These are phyloP conservation scores for Aporrectodea caliginosa DNA, from an alignment of 1,140 invertebrate genomes.

Conservation along the genomic window DNA sequence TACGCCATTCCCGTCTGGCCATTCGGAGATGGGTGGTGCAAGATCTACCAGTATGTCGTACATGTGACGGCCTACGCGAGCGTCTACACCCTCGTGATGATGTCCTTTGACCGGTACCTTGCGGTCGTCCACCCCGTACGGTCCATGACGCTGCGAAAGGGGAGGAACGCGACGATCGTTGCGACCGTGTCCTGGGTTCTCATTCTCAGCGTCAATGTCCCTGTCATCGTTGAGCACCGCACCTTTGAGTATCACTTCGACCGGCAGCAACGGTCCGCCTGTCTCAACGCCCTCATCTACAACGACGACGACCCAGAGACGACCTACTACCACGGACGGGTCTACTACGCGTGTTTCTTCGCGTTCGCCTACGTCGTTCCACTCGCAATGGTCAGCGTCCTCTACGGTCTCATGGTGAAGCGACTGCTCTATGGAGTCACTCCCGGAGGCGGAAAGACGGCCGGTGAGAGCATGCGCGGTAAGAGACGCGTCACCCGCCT, in stretches of 20 bases:
- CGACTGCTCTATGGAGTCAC: constrained; percentile 57
- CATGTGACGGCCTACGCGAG: constrained; percentile 84
- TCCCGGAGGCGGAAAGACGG: constrained; percentile 67
- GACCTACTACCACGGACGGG: not conserved
- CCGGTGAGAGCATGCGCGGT: constrained; percentile 70
- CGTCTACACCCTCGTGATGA: constrained; percentile 89
- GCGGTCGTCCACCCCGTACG: constrained; percentile 90
- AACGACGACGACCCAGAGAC: not conserved
- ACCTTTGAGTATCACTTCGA: constrained; percentile 44
- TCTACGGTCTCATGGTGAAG: constrained; percentile 87
- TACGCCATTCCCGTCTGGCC: constrained; percentile 66
- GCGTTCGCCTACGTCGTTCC: constrained; percentile 58
- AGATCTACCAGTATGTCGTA: constrained; percentile 70
- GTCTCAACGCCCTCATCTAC: constrained; percentile 39
- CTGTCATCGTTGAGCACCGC: constrained; percentile 74
- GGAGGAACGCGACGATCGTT: constrained; percentile 72
- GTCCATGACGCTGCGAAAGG: constrained; percentile 80
- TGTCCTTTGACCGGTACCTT: constrained; percentile 90
- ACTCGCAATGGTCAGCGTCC: constrained; percentile 69
- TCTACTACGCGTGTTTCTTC: constrained; percentile 56
- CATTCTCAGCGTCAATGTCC: constrained; percentile 69
- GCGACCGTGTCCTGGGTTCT: constrained; percentile 70
- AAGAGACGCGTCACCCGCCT: constrained; percentile 82
- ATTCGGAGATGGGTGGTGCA: constrained; percentile 85
- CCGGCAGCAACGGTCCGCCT: constrained; percentile 56